These are phyloP conservation scores for Saccostrea cuccullata DNA, from an alignment of 1,140 invertebrate species.

Conservation along the genomic window DNA sequence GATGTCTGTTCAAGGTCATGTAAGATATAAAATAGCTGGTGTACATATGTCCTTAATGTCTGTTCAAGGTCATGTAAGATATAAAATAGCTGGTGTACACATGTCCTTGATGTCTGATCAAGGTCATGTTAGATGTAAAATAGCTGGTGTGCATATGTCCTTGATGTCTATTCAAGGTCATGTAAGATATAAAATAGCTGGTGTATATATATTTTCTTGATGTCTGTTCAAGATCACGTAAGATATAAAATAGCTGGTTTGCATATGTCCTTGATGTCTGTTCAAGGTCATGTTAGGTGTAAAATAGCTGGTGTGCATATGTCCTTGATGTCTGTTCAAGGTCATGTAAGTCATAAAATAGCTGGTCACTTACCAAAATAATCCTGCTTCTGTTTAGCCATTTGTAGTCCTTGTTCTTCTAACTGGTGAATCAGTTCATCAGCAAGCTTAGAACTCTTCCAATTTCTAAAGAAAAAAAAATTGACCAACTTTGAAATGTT, in stretches of 20 bases:
- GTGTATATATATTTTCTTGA: no score
- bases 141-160: not conserved
- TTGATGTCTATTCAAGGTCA: not conserved
- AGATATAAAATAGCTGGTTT: not conserved
- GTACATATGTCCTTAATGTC: no score
- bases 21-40: not conserved
- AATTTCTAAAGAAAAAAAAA: constrained; percentile 74
- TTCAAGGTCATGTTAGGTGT: not conserved
- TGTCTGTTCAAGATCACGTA: not conserved
- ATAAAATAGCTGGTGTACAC: no score
- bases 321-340: not conserved
- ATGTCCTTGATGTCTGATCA: no score
- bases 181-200: not conserved
- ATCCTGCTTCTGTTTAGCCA: constrained; percentile 79
- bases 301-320: not conserved
- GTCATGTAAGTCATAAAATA: not conserved
- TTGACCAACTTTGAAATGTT: not conserved
- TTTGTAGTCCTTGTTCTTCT: constrained; percentile 77
- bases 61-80: no score
- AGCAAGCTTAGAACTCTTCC: constrained; percentile 77
- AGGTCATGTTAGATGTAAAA: not conserved
- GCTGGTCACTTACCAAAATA: constrained; percentile 74
- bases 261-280: not conserved
- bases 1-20: not conserved
- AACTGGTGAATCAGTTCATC: constrained; percentile 79